phyloP scores from a whole-genome alignment of 92 coral and sea anemone genomes.

The Montipora capitata region DNA sequence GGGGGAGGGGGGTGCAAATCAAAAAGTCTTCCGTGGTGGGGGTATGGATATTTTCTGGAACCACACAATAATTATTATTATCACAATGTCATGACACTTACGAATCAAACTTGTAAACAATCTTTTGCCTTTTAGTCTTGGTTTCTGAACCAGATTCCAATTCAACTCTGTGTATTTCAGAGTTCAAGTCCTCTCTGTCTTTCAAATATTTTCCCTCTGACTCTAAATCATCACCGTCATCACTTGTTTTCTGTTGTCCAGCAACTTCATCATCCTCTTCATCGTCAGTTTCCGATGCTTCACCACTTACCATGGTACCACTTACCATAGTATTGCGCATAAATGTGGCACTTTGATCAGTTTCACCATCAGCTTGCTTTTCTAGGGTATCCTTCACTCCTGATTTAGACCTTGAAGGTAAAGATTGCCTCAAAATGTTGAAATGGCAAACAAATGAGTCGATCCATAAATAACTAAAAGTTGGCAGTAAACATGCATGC shows the following conservation, averaged over 20 bases:
- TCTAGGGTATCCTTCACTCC: constrained; percentile 9
- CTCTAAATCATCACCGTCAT: constrained; percentile 32
- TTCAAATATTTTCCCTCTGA: constrained; percentile 8
- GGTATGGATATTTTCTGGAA: too few species aligned
- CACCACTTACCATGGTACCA: constrained; percentile 95
- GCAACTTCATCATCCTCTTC: constrained; percentile 81
- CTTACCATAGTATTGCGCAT: constrained; percentile 90
- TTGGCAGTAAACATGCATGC: too few species aligned
- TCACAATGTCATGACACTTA: constrained; percentile 49
- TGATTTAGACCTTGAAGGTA: constrained; percentile 17
- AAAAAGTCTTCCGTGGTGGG: too few species aligned
- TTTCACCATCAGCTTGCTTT: constrained; percentile 49
- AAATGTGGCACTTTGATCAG: constrained; percentile 60
- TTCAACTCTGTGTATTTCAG: constrained; percentile 23
- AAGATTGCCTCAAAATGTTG: too few species aligned
- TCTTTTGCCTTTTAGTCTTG: constrained; percentile 80
- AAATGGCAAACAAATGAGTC: too few species aligned
- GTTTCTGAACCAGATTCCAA: constrained; percentile 10
- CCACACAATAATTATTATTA: too few species aligned
- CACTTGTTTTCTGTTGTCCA: constrained; percentile 8
- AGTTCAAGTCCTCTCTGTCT: constrained; percentile 37
- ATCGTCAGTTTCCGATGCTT: constrained; percentile 95
- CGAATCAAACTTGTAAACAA: constrained; percentile 90
- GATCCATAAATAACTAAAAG: too few species aligned
- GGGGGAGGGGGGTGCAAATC: too few species aligned